Base-by-base conservation (phyloP, 2,797 vertebrate genomes). In the Vireo griseus region DNA sequence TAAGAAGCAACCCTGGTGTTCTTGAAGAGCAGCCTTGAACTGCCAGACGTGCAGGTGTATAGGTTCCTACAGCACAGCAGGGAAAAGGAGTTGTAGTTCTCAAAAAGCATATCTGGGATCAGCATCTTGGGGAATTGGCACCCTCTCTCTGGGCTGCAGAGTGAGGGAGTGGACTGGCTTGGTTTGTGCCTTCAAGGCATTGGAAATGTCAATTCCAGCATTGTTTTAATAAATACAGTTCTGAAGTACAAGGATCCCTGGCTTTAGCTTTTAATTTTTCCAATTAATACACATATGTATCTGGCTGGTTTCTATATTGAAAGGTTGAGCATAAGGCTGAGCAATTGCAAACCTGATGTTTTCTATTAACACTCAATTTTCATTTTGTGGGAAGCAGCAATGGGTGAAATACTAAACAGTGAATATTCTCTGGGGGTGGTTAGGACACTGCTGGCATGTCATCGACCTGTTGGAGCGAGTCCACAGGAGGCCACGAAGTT, bases 11-110 rank as follows among this genome's bases (percentile, higher is more conserved):
- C 35, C 29, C 20, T 45, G 10, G 5, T 42, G 45, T 72, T 75
- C 40, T 25, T 63, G 6, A 67, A 66, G 26, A 59, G 54, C 44
- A 33, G 26, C 9, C 28, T 14, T 47, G 40, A 75, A 35, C 40
- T 42, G 33, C 35, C 28, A 35, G 51, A 21, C 29, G 6, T 1
- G 25, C n/a, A 35, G 14, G 29, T 1, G 0, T 13, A 1, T 3
- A 16, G 10, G 13, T 59, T 67, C 26, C 35, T 66, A 62, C 33
- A 76, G 44, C 11, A 52, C 12, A 54, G 50, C 18, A 28, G 55
- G 47, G 29, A 51, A 35, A 62, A 83, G 19, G 37, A 44, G 8
- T 16, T 50, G 29, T 37, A 52, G 19, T 51, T 85, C 48, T 77
- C 55, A 42, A 25, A n/a, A 17, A 35, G 2, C 0, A 0, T 26